phyloP scores from a whole-genome alignment of 2,113 vertebrate genomes.

The Triplophysa tibetana region DNA sequence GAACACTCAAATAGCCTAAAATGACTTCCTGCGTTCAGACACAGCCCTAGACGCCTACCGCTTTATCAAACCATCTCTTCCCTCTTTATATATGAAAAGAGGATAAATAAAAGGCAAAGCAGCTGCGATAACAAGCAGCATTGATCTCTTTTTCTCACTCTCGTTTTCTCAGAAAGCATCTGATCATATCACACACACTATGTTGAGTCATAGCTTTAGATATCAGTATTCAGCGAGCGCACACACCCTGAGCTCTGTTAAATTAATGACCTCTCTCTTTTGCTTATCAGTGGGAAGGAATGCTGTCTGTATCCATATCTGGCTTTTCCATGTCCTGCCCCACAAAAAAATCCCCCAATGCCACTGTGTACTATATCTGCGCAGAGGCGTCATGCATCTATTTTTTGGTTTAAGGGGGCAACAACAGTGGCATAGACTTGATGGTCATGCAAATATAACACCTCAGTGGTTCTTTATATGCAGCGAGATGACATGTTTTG shows the following conservation, averaged over 20 bases:
- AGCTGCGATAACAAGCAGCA: conserved; percentile 50
- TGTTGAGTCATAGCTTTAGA: conserved; percentile 34
- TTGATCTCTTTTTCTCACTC: conserved; percentile 14
- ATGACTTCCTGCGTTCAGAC: conserved; percentile 64
- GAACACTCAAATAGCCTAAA: conserved; percentile 53
- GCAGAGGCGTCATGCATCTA: background rate
- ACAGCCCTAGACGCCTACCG: conserved; percentile 37
- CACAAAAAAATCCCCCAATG: no score
- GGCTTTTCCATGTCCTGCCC: conserved; percentile 17
- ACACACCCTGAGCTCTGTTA: conserved; percentile 4
- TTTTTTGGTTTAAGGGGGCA: no score
- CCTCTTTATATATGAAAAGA: conserved; percentile 45
- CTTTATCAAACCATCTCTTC: conserved; percentile 32
- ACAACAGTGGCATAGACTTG: no score
- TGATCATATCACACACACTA: conserved; percentile 10
- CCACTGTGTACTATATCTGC: no score
- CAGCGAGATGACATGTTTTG: no score
- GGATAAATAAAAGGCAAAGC: conserved; percentile 48
- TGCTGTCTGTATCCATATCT: conserved; percentile 31
- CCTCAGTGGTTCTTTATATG: no score
- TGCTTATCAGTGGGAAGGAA: conserved; percentile 24
- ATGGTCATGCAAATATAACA: no score
- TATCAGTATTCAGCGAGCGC: conserved; percentile 33
- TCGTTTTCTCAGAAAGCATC: background rate
- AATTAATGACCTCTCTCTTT: conserved; percentile 7